Conservation (phyloP, 2,888 invertebrate genomes). For the Pardosa pseudoannulata region DNA sequence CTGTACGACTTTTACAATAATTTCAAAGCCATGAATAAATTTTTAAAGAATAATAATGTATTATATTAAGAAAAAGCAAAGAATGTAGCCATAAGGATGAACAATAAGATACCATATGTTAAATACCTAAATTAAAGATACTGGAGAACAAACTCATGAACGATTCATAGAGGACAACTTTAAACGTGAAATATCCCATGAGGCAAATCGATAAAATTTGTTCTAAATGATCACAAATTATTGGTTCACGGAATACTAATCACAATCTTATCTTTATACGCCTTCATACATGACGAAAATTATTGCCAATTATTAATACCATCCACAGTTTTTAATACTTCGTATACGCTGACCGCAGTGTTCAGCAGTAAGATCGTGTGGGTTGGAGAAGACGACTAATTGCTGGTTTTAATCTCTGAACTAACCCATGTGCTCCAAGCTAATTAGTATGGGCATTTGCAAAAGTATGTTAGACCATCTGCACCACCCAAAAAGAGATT, state of each 20-base stretch:
- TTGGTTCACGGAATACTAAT: neutral
- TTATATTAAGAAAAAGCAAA: too few relatives aligned
- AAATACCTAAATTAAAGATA: too few relatives aligned
- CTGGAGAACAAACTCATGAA: too few relatives aligned
- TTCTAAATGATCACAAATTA: slow-evolving; percentile 8
- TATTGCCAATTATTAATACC: slow-evolving; percentile 9
- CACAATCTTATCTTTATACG: neutral
- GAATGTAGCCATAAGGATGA: too few relatives aligned
- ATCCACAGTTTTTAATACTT: neutral
- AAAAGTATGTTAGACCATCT: slow-evolving; percentile 15
- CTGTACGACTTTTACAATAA: too few relatives aligned
- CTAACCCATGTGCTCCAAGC: slow-evolving; percentile 21
- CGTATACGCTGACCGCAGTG: neutral
- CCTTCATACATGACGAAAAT: neutral
- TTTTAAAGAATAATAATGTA: too few relatives aligned
- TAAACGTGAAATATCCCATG: too few relatives aligned
- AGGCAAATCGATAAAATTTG: neutral
- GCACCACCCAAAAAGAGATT: slow-evolving; percentile 56
- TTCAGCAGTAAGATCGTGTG: slow-evolving; percentile 12
- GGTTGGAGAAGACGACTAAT: slow-evolving; percentile 41
- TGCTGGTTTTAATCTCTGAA: slow-evolving; percentile 19
- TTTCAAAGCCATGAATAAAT: too few relatives aligned
- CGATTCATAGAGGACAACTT: too few relatives aligned
- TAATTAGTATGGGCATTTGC: slow-evolving; percentile 49
- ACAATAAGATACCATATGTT: too few relatives aligned